Base-by-base conservation (phyloP, 2,113 vertebrate species). In the Piprites chloris region DNA sequence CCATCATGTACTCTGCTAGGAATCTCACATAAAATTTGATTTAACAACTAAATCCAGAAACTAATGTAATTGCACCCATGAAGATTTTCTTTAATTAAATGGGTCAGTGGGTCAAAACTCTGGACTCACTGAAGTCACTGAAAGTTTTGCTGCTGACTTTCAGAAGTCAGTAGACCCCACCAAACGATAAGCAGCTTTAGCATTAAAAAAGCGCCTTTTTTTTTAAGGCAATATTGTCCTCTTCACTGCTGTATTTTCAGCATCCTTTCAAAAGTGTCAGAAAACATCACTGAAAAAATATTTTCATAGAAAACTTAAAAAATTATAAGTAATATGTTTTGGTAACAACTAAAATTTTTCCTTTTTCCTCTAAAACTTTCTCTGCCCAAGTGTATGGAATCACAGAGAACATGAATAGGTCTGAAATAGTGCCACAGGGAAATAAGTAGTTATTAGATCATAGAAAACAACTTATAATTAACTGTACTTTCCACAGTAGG, bases 1-100 rank as follows among this genome's bases (percentile, higher is more conserved):
- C 62, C 74, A 83, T 42, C 46, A 20, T 4, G 12, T 63, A 72
- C 63, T 73, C 86, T 55, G 35, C 49, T 76, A 84, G 35, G 9
- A 89, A 55, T 71, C 58, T 90, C 93, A 94, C 27, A 53, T 13
- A 95, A 74, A 93, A 90, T 32, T n/a, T 90, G 33, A 89, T 69
- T 12, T 85, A 30, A 94, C 16, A 90, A 68, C 22, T 77, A 87
- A 93, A 67, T 69, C 41, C 82, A 93, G 58, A 96, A 89, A 69
- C 17, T 80, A 61, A 41, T 4, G 12, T 30, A 87, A 87, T 56
- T 91, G n/a, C 56, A 77, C 39, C 66, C 20, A 88, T 15, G 10
- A 81, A 63, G 17, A 41, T 33, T 55, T 86, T 55, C 30, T 85
- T 82, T 56, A 55, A 73, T 30, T 75, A 85, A 80, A 83, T 4